Evolutionary conservation across 2,888 invertebrate genomes (phyloP).

Genomic region (Drosophila maculinotata): DNA sequence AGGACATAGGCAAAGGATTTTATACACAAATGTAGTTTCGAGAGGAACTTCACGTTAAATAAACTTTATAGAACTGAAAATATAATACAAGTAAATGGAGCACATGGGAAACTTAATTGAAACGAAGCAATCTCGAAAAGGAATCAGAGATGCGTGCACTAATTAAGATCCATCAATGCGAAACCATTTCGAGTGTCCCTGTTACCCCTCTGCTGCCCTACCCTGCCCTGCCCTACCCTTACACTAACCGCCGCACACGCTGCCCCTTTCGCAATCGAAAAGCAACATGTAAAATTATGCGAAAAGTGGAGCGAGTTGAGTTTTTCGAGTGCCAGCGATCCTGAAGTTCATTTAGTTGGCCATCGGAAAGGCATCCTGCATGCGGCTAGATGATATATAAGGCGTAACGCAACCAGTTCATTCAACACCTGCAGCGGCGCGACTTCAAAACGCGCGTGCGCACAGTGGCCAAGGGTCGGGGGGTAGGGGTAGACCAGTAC

Average conservation of each 20-base stretch:
- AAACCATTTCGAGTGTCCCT: slow-evolving; percentile 20
- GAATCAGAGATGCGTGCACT: slow-evolving; percentile 47
- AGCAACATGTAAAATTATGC: slow-evolving; percentile 46
- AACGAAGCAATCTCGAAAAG: slow-evolving; percentile 16
- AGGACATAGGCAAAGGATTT: too few relatives aligned
- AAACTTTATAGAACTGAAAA: too few relatives aligned
- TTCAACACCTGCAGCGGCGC: slow-evolving; percentile 72
- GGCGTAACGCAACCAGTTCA: slow-evolving; percentile 74
- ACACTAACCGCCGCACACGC: too few relatives aligned
- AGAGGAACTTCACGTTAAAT: not conserved
- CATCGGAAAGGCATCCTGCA: slow-evolving; percentile 18
- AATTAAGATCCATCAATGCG: slow-evolving; percentile 55
- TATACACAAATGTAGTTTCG: too few relatives aligned
- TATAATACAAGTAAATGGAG: not conserved
- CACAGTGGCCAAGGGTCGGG: slow-evolving; percentile 32
- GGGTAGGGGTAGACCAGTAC: not conserved
- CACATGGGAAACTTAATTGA: not conserved
- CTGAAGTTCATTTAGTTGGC: slow-evolving; percentile 32
- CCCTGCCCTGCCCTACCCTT: not conserved
- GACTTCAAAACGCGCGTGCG: slow-evolving; percentile 66
- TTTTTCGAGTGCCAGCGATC: slow-evolving; percentile 15
- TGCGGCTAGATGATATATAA: slow-evolving; percentile 60
- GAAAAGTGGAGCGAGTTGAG: slow-evolving; percentile 32
- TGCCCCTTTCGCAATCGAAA: too few relatives aligned
- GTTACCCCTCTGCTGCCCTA: not conserved